Percentiles rank a stretch among this genome's conserved stretches.
Conservation (phyloP, 2,113 vertebrate genomes). For the Chauna torquata region DNA sequence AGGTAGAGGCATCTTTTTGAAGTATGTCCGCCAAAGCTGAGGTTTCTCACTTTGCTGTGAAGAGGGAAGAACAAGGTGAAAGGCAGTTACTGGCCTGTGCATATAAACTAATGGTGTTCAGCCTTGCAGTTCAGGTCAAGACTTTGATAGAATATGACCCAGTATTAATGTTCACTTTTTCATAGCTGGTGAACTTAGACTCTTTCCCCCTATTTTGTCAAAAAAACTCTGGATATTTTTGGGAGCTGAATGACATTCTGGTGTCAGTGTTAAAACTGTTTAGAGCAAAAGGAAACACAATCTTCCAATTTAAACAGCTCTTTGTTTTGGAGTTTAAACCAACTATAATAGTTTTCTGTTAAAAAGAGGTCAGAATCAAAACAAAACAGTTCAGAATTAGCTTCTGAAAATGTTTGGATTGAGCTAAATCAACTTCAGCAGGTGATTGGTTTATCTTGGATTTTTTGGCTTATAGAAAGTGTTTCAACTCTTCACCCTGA, state of each 20-base stretch:
- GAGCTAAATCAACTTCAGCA: background rate
- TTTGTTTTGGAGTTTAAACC: background rate
- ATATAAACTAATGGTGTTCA: background rate
- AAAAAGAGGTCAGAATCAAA: background rate
- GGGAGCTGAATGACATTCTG: background rate
- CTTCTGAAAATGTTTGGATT: background rate
- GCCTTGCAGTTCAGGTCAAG: background rate
- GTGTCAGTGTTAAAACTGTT: background rate
- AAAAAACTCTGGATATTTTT: background rate
- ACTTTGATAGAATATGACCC: background rate
- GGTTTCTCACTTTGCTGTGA: background rate
- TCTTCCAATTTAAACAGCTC: background rate
- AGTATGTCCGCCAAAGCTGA: background rate
- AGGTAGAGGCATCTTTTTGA: background rate
- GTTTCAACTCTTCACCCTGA: background rate
- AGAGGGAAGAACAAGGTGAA: background rate
- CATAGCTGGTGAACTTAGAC: background rate
- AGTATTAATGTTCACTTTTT: background rate
- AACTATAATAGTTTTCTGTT: background rate
- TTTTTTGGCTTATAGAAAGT: background rate
- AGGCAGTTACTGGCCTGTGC: background rate
- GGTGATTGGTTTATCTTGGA: background rate
- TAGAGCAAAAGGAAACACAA: background rate
- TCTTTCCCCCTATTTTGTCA: background rate
- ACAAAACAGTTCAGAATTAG: background rate